Evolutionary conservation across 2,888 invertebrate species (phyloP).

Genomic region (Lasius platythorax): DNA sequence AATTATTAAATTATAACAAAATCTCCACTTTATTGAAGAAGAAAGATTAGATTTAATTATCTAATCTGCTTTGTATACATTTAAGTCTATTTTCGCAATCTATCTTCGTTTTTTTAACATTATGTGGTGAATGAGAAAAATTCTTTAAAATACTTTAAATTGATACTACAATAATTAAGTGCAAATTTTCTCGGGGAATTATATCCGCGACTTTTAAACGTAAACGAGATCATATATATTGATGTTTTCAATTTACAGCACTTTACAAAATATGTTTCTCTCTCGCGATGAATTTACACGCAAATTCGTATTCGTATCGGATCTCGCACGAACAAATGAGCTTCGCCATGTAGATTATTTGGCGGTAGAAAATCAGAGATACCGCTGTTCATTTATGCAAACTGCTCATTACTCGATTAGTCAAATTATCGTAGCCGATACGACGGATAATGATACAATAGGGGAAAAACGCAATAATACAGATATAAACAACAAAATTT

Average conservation of each 20-base stretch:
- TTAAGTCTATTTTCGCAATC: background rate
- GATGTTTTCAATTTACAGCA: background rate
- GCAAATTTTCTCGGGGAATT: background rate
- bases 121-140: background rate
- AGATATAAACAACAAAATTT: slow-evolving; percentile 5
- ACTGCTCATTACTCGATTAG: slow-evolving; percentile 51
- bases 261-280: slow-evolving; percentile 14
- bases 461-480: slow-evolving; percentile 37
- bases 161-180: background rate
- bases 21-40: background rate
- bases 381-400: slow-evolving; percentile 52
- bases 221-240: background rate
- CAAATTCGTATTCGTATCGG: background rate
- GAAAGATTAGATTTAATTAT: slow-evolving; percentile 1
- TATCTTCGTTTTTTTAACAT: background rate
- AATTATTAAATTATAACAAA: background rate
- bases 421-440: slow-evolving; percentile 43
- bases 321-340: slow-evolving; percentile 29
- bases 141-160: background rate
- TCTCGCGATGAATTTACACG: background rate
- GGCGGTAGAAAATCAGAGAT: slow-evolving; percentile 40
- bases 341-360: background rate
- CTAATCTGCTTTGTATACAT: background rate
- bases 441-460: slow-evolving; percentile 39
- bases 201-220: background rate